Conservation (phyloP, 2,888 invertebrate species). For the Chrysodeixis includens region DNA sequence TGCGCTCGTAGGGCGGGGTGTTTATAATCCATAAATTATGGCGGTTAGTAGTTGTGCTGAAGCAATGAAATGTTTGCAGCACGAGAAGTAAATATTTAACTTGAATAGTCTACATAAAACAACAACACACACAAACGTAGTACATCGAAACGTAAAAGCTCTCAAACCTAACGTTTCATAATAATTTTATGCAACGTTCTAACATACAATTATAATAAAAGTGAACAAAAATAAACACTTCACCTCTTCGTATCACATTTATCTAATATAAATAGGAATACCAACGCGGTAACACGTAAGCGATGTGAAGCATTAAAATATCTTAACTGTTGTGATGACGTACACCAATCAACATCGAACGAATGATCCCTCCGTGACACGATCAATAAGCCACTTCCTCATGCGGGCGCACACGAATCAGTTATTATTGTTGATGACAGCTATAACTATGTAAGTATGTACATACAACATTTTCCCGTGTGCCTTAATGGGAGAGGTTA, state of each 20-base stretch:
- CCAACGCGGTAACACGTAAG: constrained; percentile 62
- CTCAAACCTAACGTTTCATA: constrained; percentile 27
- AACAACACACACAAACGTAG: constrained; percentile 33
- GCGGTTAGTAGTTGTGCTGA: constrained; percentile 63
- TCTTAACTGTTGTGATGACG: constrained; percentile 65
- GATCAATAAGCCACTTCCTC: constrained; percentile 86
- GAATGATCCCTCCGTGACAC: constrained; percentile 75
- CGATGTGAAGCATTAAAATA: constrained; percentile 56
- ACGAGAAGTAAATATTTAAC: constrained; percentile 49
- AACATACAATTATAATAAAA: constrained; percentile 45
- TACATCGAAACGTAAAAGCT: constrained; percentile 17
- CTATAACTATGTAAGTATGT: constrained; percentile 77
- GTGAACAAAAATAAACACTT: constrained; percentile 63
- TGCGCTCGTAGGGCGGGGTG: constrained; percentile 61
- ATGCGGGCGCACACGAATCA: constrained; percentile 83
- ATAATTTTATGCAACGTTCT: constrained; percentile 22
- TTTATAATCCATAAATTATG: constrained; percentile 72
- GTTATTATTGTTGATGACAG: constrained; percentile 84
- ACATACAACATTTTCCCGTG: constrained; percentile 80
- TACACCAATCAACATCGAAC: constrained; percentile 68
- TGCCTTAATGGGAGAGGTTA: constrained; percentile 82
- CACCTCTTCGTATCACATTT: constrained; percentile 52
- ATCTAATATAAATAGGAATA: constrained; percentile 64
- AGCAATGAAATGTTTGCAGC: constrained; percentile 56
- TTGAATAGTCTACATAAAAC: constrained; percentile 40